Conservation (phyloP, 2,888 invertebrate species). For the Idaea straminata region DNA sequence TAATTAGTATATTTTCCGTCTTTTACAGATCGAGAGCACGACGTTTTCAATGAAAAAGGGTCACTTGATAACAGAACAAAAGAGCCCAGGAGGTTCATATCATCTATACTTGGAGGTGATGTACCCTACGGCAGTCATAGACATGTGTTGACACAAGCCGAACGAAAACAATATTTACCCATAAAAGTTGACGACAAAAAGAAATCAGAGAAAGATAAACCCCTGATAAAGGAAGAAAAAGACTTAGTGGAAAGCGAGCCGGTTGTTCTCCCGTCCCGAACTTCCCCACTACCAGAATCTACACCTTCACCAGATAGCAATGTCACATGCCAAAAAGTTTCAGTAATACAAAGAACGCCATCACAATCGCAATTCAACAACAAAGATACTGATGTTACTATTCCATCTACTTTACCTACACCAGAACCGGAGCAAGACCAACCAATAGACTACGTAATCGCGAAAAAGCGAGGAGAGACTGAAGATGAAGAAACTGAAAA, state of each 20-base stretch:
- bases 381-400: conserved; percentile 69
- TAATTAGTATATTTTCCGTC: conserved; percentile 30
- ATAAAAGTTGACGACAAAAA: conserved; percentile 79
- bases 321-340: conserved; percentile 85
- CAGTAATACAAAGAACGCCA: conserved; percentile 92
- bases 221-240: conserved; percentile 81
- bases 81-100: conserved; percentile 85
- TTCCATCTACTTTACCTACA: conserved; percentile 73
- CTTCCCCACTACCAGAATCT: conserved; percentile 75
- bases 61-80: conserved; percentile 60
- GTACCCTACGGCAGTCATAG: conserved; percentile 89
- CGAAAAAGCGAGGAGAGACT: conserved; percentile 86
- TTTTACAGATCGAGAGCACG: conserved; percentile 77
- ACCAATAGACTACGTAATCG: conserved; percentile 93
- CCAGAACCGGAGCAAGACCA: conserved; percentile 89
- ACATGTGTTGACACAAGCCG: conserved; percentile 89
- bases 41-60: conserved; percentile 69
- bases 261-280: conserved; percentile 77
- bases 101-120: conserved; percentile 90
- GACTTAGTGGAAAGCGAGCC: conserved; percentile 83
- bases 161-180: conserved; percentile 88
- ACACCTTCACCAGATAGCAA: conserved; percentile 83
- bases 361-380: conserved; percentile 73
- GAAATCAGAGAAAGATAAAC: conserved; percentile 71
- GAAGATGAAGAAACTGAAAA: conserved; percentile 86